Conservation (phyloP, 2,888 invertebrate genomes). For the Synanthedon tipuliformis region DNA sequence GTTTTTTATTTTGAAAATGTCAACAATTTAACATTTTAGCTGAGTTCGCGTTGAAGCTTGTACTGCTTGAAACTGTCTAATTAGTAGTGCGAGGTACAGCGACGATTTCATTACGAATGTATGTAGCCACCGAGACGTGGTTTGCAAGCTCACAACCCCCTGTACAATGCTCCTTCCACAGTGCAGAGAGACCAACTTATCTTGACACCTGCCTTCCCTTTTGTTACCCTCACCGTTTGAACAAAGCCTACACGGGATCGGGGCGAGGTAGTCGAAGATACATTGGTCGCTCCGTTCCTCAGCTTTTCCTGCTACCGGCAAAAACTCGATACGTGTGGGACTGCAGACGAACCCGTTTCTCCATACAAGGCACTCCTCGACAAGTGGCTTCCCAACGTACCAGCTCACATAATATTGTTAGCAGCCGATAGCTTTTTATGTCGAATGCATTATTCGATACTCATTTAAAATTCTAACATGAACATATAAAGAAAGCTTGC, state of each 20-base stretch:
- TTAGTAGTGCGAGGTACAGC: constrained; percentile 34
- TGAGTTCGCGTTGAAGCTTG: background rate
- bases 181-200: constrained; percentile 27
- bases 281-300: constrained; percentile 35
- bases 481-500: constrained; percentile 63
- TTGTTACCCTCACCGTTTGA: constrained; percentile 19
- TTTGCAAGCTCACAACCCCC: constrained; percentile 43
- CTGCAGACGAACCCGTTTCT: constrained; percentile 64
- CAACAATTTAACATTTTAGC: no score
- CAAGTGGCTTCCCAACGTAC: constrained; percentile 63
- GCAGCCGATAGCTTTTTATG: constrained; percentile 68
- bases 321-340: constrained; percentile 68
- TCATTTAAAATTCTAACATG: constrained; percentile 71
- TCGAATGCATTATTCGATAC: constrained; percentile 69
- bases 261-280: constrained; percentile 29
- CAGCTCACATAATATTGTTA: constrained; percentile 68
- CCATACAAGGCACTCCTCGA: constrained; percentile 62
- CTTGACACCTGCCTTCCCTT: constrained; percentile 29
- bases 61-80: constrained; percentile 30
- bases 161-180: constrained; percentile 53
- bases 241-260: constrained; percentile 14
- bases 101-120: constrained; percentile 60
- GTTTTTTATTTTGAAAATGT: no score
- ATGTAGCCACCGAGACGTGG: constrained; percentile 49
- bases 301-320: constrained; percentile 57